Conservation (phyloP, 2,113 vertebrate genomes). For the Xiphophorus couchianus region DNA sequence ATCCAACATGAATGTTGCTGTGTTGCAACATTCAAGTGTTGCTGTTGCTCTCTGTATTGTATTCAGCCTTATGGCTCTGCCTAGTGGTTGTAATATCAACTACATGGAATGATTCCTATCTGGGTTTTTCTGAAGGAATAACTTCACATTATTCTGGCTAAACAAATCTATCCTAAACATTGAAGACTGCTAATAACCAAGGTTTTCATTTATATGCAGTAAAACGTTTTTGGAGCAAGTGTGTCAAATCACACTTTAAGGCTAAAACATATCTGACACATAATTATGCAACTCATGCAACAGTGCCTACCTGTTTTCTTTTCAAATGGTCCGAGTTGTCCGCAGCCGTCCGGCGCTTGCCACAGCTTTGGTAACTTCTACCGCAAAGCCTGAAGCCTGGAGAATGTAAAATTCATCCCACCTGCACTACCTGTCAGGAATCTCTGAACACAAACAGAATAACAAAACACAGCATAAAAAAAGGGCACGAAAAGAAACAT, state of each 20-base stretch:
- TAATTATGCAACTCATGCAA: conserved; percentile 1
- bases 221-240: neutral
- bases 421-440: neutral
- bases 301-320: conserved; percentile 36
- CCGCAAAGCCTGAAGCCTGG: conserved; percentile 16
- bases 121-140: conserved; percentile 6
- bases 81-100: conserved; percentile 63
- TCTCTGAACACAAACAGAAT: conserved; percentile 3
- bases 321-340: neutral
- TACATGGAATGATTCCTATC: conserved; percentile 38
- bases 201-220: neutral
- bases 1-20: too few relatives aligned
- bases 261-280: neutral
- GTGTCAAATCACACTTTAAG: neutral
- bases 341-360: conserved; percentile 3
- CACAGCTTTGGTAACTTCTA: conserved; percentile 3
- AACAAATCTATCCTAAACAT: neutral
- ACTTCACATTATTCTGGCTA: conserved; percentile 20
- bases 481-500: neutral
- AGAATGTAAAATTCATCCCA: conserved; percentile 8
- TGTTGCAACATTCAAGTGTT: neutral
- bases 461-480: neutral
- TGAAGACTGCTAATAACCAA: neutral
- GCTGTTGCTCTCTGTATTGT: conserved; percentile 11
- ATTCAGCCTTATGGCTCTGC: conserved; percentile 49